Base-by-base conservation (phyloP, 2,797 vertebrate genomes). In the Botia kubotai region DNA sequence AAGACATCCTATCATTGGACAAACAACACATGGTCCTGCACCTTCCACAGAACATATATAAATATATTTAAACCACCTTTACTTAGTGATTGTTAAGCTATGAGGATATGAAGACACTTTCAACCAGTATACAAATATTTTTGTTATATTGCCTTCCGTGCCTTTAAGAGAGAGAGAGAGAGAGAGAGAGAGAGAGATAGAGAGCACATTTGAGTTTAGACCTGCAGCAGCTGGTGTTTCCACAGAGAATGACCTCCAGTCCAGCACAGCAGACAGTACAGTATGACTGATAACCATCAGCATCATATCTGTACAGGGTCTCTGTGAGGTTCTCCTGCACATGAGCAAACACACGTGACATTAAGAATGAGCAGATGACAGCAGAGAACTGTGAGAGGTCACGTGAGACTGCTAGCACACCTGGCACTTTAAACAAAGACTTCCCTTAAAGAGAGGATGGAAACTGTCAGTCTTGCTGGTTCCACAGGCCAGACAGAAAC, bases 281-380 rank as follows among this genome's bases (percentile, higher is more conserved):
- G 3, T 95, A 95, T 0, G 94, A 94, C 89, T 95, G 94, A 88
- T 93, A 95, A 6, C 94, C 94, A 3, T 95, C 94, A 12, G 94
- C 93, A 66, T 95, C 94, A n/a, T 94, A 95, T 39, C 94, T 92
- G 79, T 89, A 95, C 66, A 94, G 87, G 0, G 94, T 95, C 87
- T 95, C 94, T 0, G 81, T 85, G 73, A 95, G 94, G 88, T 95
- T 95, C 33, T 83, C 92, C 94, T 95, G 84, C 16, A 84, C 73
- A 77, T 12, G 11, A 1, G 60, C 62, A 84, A 48, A 65, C 0
- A 83, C 16, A 73, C 2, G 14, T 53, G 3, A 75, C 13, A 82
- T 4, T 11, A 52, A 76, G 36, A 76, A 55, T 23, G 0, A 71
- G n/a, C 19, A 69, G 33, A 33, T 33, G 4, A 33, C 3, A 33